Evolutionary conservation across 2,113 vertebrate species (phyloP), one percentile per base, ranked within the genome.

Genomic region (Fregetta grallaria): DNA sequence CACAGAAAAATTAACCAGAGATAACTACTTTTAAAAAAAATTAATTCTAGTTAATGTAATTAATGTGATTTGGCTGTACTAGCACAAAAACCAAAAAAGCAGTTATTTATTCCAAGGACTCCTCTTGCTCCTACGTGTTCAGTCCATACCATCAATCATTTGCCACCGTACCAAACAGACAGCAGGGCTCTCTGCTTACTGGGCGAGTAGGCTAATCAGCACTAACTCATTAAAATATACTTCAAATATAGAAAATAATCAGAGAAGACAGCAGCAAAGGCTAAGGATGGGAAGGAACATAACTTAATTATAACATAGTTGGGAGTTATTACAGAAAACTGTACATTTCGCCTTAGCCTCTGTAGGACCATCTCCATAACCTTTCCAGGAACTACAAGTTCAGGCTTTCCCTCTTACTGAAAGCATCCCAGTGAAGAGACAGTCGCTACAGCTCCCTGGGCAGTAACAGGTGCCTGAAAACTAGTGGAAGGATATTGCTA

Each of bases 141-240:
- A 83, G 65, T 55, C 40, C 40, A 25, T 20, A 42, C 11, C 50
- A 77, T 17, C 30, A 32, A 22, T 38, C 22, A 21, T 44, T 76
- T 55, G 27, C 20, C 53, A 49, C 30, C 32, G 15, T 4, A 61
- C 32, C 70, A 36, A 82, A 61, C 0, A 1, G 59, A 49, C 23
- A 73, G 47, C n/a, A n/a, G n/a, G 59, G 23, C 11, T 11, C 52
- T 49, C 52, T 66, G 30, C 45, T 71, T 36, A 18, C 73, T 36
- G 76, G 40, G 21, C 0, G 0, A 3, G 0, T 44, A 32, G 40
- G 20, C 19, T 62, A 72, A 49, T 23, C 47, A 55, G 40, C 44
- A 20, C 44, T 63, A 77, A 59, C 26, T 72, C 58, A 72, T 72
- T 67, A 62, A 83, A 83, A 49, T 55, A 17, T 11, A 62, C 14